phyloP scores from a whole-genome alignment of 2,113 vertebrate genomes.

The Rutilus rutilus region DNA sequence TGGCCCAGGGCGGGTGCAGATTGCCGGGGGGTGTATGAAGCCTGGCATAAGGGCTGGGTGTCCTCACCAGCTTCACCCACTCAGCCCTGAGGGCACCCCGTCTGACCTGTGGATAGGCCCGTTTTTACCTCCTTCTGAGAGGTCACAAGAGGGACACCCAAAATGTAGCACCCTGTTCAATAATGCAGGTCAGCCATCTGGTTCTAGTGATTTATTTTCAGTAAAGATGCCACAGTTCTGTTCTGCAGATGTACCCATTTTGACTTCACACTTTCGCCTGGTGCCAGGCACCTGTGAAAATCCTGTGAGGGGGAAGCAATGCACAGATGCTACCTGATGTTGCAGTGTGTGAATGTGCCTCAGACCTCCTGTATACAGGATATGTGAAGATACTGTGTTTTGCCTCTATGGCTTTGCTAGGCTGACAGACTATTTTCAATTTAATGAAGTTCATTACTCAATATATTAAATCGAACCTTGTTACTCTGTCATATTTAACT shows the following conservation, averaged over 20 bases:
- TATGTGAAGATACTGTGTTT: neutral
- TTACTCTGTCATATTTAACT: constrained; percentile 21
- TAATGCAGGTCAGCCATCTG: constrained; percentile 43
- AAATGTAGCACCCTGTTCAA: constrained; percentile 35
- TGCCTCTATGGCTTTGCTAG: neutral
- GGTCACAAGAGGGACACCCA: constrained; percentile 34
- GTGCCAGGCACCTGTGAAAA: constrained; percentile 22
- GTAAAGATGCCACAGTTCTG: constrained; percentile 26
- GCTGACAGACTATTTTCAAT: neutral
- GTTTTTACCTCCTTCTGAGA: constrained; percentile 22
- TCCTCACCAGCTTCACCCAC: constrained; percentile 41
- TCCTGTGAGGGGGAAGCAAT: constrained; percentile 1
- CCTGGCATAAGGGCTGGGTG: constrained; percentile 40
- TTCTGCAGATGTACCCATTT: constrained; percentile 8
- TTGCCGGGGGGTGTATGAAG: constrained; percentile 36
- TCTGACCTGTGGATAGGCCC: constrained; percentile 32
- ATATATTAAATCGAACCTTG: neutral
- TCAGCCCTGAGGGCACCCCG: constrained; percentile 8
- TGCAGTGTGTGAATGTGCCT: neutral
- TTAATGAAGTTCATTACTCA: neutral
- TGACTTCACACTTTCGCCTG: constrained; percentile 1
- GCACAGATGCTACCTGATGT: constrained; percentile 35
- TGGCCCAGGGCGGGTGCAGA: constrained; percentile 47
- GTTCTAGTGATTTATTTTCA: constrained; percentile 9
- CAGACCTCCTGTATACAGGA: neutral